phyloP scores from a whole-genome alignment of 2,113 vertebrate species.

The Eidolon helvum region DNA sequence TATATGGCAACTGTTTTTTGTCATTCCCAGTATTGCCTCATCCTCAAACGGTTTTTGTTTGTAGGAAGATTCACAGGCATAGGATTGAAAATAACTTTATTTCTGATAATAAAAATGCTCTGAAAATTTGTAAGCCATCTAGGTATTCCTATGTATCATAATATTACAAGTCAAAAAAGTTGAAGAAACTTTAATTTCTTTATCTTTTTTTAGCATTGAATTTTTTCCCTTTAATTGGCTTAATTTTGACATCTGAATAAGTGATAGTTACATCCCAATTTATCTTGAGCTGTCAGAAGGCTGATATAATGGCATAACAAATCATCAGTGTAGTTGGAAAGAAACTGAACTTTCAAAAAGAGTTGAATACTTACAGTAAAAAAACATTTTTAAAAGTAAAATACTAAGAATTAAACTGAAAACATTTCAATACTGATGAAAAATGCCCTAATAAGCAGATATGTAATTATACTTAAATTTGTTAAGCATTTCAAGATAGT shows the following conservation, averaged over 20 bases:
- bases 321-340: background rate
- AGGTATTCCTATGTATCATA: background rate
- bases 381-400: background rate
- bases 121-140: background rate
- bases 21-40: background rate
- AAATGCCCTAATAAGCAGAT: background rate
- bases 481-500: background rate
- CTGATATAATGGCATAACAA: conserved; percentile 26
- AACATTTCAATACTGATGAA: background rate
- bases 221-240: conserved; percentile 46
- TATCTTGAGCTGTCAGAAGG: conserved; percentile 48
- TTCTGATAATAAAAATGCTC: background rate
- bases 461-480: background rate
- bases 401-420: background rate
- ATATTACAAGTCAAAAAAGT: background rate
- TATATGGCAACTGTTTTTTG: background rate
- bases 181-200: background rate
- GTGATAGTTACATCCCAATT: conserved; percentile 23
- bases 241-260: conserved; percentile 54
- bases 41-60: background rate
- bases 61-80: background rate
- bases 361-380: background rate
- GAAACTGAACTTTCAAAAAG: conserved; percentile 6
- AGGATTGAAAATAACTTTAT: background rate
- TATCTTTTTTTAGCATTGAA: background rate